Percentiles rank a stretch among this genome's conserved stretches.
These are phyloP conservation scores for Takifugu ocellatus DNA, from an alignment of 2,797 vertebrate genomes.

Conservation along the genomic window DNA sequence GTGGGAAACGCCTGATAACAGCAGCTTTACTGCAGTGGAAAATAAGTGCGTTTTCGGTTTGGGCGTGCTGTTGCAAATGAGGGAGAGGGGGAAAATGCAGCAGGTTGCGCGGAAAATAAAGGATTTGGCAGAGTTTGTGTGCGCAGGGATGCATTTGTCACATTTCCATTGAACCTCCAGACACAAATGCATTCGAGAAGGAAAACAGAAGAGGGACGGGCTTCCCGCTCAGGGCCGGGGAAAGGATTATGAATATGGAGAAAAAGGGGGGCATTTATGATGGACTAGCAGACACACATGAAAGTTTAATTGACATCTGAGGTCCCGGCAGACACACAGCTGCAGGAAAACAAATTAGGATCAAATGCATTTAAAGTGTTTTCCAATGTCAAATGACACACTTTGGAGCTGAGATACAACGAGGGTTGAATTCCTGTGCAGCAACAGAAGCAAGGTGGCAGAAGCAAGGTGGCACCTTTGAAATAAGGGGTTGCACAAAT, in stretches of 20 bases:
- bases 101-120: conserved; percentile 25
- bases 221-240: conserved; percentile 31
- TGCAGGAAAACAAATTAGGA: conserved; percentile 23
- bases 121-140: conserved; percentile 29
- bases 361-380: conserved; percentile 19
- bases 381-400: conserved; percentile 31
- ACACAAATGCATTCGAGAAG: conserved; percentile 43
- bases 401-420: conserved; percentile 25
- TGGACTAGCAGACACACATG: conserved; percentile 47
- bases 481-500: conserved; percentile 70
- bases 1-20: conserved; percentile 37
- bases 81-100: conserved; percentile 7
- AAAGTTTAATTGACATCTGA: conserved; percentile 33
- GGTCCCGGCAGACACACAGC: conserved; percentile 15
- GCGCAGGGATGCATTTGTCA: conserved; percentile 42
- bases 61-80: conserved; percentile 39
- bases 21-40: conserved; percentile 25
- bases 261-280: conserved; percentile 21
- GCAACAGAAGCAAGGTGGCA: conserved; percentile 26
- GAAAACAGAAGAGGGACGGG: conserved; percentile 38
- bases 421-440: conserved; percentile 11
- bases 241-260: conserved; percentile 33
- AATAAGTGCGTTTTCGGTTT: conserved; percentile 27
- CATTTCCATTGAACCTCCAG: conserved; percentile 48
- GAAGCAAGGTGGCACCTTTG: conserved; percentile 46